phyloP scores from a whole-genome alignment of 2,797 vertebrate species.

The Hemitrygon akajei region DNA sequence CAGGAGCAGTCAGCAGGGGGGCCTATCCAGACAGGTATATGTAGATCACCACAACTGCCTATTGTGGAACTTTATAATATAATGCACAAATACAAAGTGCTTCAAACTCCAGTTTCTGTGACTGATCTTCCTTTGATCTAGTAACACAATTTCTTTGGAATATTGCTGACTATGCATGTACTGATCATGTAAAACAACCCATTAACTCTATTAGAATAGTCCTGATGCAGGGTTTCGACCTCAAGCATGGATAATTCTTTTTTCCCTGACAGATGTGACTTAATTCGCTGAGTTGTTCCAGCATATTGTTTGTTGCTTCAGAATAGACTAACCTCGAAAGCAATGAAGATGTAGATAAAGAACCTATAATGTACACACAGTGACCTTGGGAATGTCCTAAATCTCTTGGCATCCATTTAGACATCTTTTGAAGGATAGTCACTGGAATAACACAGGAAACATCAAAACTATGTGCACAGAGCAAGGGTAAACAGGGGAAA shows the following conservation, averaged over 20 bases:
- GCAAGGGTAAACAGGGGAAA: background rate
- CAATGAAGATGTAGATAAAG: background rate
- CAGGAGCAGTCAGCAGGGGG: too few species aligned
- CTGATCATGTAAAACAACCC: background rate
- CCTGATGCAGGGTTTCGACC: too few species aligned
- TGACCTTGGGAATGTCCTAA: background rate
- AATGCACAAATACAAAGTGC: too few species aligned
- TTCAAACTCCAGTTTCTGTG: background rate
- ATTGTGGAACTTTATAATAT: too few species aligned
- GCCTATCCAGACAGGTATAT: too few species aligned
- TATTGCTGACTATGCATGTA: background rate
- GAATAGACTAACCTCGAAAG: too few species aligned
- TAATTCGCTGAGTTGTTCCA: too few species aligned
- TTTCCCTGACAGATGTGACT: too few species aligned
- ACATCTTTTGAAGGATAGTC: background rate
- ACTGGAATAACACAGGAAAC: background rate
- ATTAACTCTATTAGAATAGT: background rate
- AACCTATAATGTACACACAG: background rate
- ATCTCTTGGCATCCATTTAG: background rate
- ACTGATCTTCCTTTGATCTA: background rate
- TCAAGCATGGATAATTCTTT: too few species aligned
- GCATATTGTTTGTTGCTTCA: too few species aligned
- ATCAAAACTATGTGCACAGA: background rate
- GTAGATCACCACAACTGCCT: too few species aligned
- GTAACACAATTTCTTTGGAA: background rate